A percentile compares a stretch with the other conserved stretches of the same genome.
phyloP scores from a whole-genome alignment of 2,888 invertebrate species.

The Glaucopsyche alexis region DNA sequence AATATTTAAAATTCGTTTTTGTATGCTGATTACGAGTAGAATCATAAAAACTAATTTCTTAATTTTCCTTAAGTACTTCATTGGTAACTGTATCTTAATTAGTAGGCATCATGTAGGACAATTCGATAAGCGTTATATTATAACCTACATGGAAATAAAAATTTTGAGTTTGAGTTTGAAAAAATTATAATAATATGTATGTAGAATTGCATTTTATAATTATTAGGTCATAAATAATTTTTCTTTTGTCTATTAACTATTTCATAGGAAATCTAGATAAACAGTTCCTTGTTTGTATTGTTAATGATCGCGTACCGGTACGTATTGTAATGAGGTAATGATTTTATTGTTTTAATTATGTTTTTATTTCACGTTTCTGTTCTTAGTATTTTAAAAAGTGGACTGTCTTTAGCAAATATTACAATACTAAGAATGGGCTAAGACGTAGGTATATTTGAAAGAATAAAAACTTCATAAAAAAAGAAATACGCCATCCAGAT shows the following conservation, averaged over 20 bases:
- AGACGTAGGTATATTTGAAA: too few relatives aligned
- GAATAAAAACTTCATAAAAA: too few relatives aligned
- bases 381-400: background rate
- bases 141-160: too few relatives aligned
- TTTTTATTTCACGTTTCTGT: background rate
- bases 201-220: background rate
- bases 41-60: background rate
- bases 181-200: too few relatives aligned
- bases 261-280: conserved; percentile 12
- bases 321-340: background rate
- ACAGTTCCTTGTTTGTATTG: conserved; percentile 6
- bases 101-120: too few relatives aligned
- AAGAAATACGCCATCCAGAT: too few relatives aligned
- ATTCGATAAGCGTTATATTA: too few relatives aligned
- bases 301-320: conserved; percentile 2
- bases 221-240: background rate
- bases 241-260: conserved; percentile 21
- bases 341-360: background rate
- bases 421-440: too few relatives aligned
- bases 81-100: conserved; percentile 3
- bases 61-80: conserved; percentile 2
- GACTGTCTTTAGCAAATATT: too few relatives aligned
- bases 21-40: background rate
- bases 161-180: too few relatives aligned
- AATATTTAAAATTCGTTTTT: background rate